Conservation (phyloP, 2,797 vertebrate species). For the Pteronotus mesoamericanus region DNA sequence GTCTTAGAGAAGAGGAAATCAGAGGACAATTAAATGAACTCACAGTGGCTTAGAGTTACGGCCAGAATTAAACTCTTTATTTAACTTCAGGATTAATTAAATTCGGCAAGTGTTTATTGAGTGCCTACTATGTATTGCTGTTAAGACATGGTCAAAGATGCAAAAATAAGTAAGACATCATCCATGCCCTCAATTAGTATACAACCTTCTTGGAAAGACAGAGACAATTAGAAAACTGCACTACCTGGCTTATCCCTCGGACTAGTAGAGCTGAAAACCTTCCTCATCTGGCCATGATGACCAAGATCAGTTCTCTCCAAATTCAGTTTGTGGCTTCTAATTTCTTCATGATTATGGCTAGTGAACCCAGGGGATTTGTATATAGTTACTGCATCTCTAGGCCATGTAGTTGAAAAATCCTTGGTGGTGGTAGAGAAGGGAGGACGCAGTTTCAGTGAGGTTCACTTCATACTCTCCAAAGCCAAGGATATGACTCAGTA, state of each 20-base stretch:
- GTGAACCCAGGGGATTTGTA: not conserved
- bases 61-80: conserved; percentile 28
- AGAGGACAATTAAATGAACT: not conserved
- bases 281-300: not conserved
- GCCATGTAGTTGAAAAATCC: not conserved
- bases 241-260: not conserved
- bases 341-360: not conserved
- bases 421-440: not conserved
- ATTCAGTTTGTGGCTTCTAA: not conserved
- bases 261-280: not conserved
- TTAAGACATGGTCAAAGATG: not conserved
- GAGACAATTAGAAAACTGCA: not conserved
- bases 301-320: conserved; percentile 3
- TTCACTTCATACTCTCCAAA: conserved; percentile 17
- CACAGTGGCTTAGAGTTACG: not conserved
- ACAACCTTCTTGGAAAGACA: not conserved
- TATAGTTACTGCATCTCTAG: not conserved
- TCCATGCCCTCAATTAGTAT: not conserved
- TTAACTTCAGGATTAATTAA: conserved; percentile 23
- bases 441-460: not conserved
- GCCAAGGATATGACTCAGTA: not conserved
- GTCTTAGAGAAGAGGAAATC: not conserved
- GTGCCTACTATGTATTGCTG: not conserved
- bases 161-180: not conserved
- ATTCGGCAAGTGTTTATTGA: conserved; percentile 37